Percentiles rank a stretch among this genome's conserved stretches.
phyloP scores from a whole-genome alignment of 2,888 invertebrate species.

The Parthenolecanium corni region DNA sequence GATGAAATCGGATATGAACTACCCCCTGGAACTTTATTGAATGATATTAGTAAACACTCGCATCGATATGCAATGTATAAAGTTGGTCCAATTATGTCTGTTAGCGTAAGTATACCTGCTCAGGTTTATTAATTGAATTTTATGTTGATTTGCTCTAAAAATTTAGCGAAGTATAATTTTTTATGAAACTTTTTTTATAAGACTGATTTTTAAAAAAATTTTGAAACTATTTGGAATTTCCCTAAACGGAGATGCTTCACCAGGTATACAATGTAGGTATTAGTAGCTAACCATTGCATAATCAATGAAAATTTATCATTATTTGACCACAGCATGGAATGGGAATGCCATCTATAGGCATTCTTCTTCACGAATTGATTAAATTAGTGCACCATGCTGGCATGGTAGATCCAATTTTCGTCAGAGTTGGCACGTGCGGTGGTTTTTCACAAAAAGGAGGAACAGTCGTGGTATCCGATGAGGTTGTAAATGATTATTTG shows the following conservation, averaged over 20 bases:
- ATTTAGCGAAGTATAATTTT: no score
- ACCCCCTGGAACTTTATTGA: constrained; percentile 74
- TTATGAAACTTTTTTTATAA: no score
- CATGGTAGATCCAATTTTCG: constrained; percentile 76
- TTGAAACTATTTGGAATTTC: no score
- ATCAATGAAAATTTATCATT: no score
- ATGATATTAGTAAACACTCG: constrained; percentile 81
- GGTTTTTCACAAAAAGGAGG: constrained; percentile 86
- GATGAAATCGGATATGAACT: constrained; percentile 75
- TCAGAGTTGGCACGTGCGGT: constrained; percentile 86
- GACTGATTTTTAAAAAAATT: no score
- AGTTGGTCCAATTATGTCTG: constrained; percentile 75
- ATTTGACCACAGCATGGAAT: constrained; percentile 77
- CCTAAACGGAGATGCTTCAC: no score
- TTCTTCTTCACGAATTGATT: constrained; percentile 88
- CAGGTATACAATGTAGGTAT: no score
- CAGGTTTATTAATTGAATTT: neutral
- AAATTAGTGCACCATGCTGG: constrained; percentile 91
- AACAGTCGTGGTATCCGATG: constrained; percentile 85
- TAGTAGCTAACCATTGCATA: no score
- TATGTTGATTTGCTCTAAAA: no score
- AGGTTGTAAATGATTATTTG: constrained; percentile 77
- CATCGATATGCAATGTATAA: constrained; percentile 93
- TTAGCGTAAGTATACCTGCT: constrained; percentile 56
- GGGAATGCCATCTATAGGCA: constrained; percentile 92